A percentile compares a stretch with the other conserved stretches of the same genome.
phyloP scores from a whole-genome alignment of 2,113 vertebrate genomes.

The Canis aureus region DNA sequence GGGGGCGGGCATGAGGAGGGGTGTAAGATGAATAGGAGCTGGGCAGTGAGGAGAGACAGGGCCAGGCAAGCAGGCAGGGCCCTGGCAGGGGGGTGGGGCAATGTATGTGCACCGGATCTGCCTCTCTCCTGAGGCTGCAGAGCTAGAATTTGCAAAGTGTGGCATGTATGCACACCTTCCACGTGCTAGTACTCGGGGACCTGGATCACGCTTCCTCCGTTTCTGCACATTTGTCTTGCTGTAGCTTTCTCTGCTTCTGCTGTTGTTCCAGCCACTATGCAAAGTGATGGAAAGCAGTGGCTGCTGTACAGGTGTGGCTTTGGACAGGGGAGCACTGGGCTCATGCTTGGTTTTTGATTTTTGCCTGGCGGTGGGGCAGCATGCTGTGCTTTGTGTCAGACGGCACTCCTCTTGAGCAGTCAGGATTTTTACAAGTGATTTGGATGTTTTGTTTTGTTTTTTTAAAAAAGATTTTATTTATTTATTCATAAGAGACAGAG shows the following conservation, averaged over 20 bases:
- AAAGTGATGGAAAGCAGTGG: neutral
- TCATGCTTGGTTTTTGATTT: neutral
- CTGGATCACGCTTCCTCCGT: neutral
- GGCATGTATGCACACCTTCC: neutral
- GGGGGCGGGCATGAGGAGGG: neutral
- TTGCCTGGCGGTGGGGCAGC: neutral
- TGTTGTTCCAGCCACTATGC: neutral
- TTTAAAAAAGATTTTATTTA: no score
- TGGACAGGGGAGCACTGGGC: neutral
- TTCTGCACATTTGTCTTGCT: neutral
- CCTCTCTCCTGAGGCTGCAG: neutral
- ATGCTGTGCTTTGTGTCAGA: rapidly evolving
- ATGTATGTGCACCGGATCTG: no score
- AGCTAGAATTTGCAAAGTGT: neutral
- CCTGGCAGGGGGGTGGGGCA: neutral
- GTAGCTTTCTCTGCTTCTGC: neutral
- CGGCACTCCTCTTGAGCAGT: no score
- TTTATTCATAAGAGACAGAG: no score
- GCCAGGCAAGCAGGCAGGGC: neutral
- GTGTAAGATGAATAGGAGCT: neutral
- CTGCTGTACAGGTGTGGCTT: neutral
- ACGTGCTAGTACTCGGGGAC: neutral
- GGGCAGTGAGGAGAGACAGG: neutral
- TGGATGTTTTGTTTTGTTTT: neutral
- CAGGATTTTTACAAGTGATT: neutral